These are phyloP conservation scores for Melinopterus prodromus DNA, from an alignment of 2,888 invertebrate species.

Conservation along the genomic window DNA sequence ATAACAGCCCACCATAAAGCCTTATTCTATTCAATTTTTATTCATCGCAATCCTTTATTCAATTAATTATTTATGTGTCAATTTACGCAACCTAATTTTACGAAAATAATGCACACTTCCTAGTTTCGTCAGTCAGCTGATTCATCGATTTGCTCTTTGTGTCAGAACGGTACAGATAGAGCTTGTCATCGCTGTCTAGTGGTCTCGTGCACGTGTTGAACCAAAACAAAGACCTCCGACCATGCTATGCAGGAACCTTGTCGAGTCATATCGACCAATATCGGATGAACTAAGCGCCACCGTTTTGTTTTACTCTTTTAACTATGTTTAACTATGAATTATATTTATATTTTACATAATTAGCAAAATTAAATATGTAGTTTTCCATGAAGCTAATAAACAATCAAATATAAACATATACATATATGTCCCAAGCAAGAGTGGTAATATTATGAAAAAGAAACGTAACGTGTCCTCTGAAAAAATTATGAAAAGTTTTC, in stretches of 20 bases:
- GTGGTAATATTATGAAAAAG: too few species aligned
- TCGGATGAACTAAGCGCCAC: background rate
- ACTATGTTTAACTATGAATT: too few species aligned
- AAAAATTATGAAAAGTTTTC: too few species aligned
- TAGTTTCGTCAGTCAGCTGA: conserved; percentile 31
- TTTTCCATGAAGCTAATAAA: too few species aligned
- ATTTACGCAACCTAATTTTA: conserved; percentile 4
- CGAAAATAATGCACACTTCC: conserved; percentile 5
- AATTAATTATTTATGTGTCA: background rate
- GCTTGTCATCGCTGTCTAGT: conserved; percentile 16
- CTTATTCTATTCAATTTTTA: background rate
- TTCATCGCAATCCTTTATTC: background rate
- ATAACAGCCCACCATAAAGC: background rate
- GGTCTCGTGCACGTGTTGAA: conserved; percentile 13
- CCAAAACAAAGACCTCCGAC: conserved; percentile 29
- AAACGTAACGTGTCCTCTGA: too few species aligned
- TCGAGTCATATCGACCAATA: background rate
- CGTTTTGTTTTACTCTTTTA: too few species aligned
- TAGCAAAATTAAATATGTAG: too few species aligned
- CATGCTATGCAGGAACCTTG: conserved; percentile 6
- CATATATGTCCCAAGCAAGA: too few species aligned
- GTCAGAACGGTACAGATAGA: conserved; percentile 13
- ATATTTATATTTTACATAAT: too few species aligned
- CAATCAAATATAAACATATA: too few species aligned
- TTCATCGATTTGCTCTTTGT: conserved; percentile 28